Base-by-base conservation (phyloP, 2,113 vertebrate species). In the Cinclus mexicanus region DNA sequence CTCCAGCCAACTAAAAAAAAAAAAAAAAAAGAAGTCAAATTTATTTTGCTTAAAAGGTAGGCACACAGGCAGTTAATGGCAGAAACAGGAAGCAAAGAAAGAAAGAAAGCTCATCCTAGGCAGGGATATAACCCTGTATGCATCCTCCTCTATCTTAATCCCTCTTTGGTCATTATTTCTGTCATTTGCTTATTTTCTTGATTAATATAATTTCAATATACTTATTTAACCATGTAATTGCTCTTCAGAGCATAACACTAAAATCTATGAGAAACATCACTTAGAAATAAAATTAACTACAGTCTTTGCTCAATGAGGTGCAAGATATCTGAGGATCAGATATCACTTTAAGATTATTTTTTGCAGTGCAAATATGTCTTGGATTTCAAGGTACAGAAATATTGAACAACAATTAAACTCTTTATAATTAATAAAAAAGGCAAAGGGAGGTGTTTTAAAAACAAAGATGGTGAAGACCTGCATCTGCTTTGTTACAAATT, bases 21-120 rank as follows among this genome's bases (percentile, higher is more conserved):
- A 1, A 33, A 59, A 33, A 24, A 12, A 18, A 44, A 15, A 49
- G n/a, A 19, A 1, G 10, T 25, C 17, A 0, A 26, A 44, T 35
- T 37, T 20, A 28, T 79, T 93, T 82, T 59, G 33, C 44, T 80
- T 46, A 56, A 81, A 70, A 53, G 2, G 5, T 29, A 8, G 18
- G 11, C 7, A 47, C 4, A n/a, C 2, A 22, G 16, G 7, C 39
- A 81, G 26, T 2, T 31, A 17, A 33, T 13, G 2, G 15, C 28
- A 79, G n/a, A 21, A 41, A 31, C 11, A 47, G 33, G 18, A 80
- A 88, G 12, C 16, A 76, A 80, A 94, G 10, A 24, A 67, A 65
- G 4, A 76, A 80, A 94, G 10, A 24, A 67, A 65, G 4, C 3
- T 74, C 11, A n/a, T 37, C 39, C 7, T 74, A 41, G 4, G 25